Evolutionary conservation across 2,113 vertebrate species (phyloP).

Genomic region (Malurus alboscapulatus): DNA sequence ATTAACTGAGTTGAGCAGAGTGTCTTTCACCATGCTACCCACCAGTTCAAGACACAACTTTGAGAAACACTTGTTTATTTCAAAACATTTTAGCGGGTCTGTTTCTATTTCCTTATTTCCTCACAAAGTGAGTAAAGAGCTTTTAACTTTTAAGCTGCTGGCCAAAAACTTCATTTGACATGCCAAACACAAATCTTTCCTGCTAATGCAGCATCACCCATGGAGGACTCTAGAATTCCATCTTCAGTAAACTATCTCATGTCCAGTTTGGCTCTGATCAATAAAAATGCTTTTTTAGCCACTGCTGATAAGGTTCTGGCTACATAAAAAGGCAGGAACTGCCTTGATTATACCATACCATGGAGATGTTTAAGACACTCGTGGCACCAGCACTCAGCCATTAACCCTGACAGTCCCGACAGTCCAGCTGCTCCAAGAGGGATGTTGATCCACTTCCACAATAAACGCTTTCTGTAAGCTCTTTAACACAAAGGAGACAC

Average conservation of each 20-base stretch:
- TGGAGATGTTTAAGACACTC: rapidly evolving
- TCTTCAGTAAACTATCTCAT: background rate
- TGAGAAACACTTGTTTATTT: background rate
- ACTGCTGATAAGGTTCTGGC: background rate
- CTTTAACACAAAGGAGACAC: background rate
- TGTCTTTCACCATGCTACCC: background rate
- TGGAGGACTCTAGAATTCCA: background rate
- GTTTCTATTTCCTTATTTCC: background rate
- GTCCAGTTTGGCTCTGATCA: background rate
- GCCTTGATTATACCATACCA: background rate
- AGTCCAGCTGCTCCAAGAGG: background rate
- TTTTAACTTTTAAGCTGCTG: background rate
- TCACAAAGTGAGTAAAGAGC: background rate
- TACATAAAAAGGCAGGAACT: background rate
- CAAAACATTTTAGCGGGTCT: background rate
- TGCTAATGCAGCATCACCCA: background rate
- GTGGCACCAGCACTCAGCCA: background rate
- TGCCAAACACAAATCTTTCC: background rate
- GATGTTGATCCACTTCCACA: background rate
- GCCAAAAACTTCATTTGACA: background rate
- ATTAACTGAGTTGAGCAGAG: background rate
- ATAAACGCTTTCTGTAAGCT: background rate
- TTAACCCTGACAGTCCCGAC: background rate
- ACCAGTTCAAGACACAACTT: background rate
- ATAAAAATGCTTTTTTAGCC: background rate